Evolutionary conservation across 2,888 invertebrate species (phyloP), one percentile per base, ranked within the genome.

Genomic region (Pocota personata): DNA sequence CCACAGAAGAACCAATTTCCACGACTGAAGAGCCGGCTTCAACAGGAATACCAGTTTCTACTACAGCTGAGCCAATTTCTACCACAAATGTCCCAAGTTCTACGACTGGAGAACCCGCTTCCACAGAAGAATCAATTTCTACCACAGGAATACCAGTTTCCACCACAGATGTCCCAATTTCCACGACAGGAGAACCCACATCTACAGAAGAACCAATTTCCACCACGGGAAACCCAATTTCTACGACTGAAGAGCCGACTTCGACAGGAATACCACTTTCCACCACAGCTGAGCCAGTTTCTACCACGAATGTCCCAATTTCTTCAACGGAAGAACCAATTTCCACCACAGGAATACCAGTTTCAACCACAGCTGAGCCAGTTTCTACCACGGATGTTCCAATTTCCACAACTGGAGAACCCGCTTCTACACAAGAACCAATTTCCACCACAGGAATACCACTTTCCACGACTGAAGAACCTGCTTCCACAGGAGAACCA

Each of bases 1-100:
- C 55, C 12, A 35, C 71, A n/a, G 43, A 8, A 21, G 24, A n/a
- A 3, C 27, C 10, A 14, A 3, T 16, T 14, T 16, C 10, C 1
- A 50, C 58, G 73, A 78, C 82, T 16, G 57, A 62, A 8, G 60
- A 60, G 6, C 30, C 83, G 3, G 40, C 10, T 7, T 40, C 69
- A 14, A 37, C 82, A 2, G 46, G 78, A 3, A 46, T 1, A 52
- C 52, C 24, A 32, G 43, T 30, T n/a, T 46, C 32, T 0, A 75
- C 88, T 0, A 60, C 24, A 8, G 62, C 32, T 1, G 40, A 66
- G 14, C 30, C 58, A 2, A 10, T 8, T 14, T 32, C 66, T 4
- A 37, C 50, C 3, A 57, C 52, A 7, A 76, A 72, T 6, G 40
- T 21, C 4, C 14, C 50, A 3, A 1, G 7, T 8, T 27, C 77